These are phyloP conservation scores for Strongylocentrotus purpuratus DNA, from an alignment of 35 echinoderm and acorn worm species.

Conservation along the genomic window DNA sequence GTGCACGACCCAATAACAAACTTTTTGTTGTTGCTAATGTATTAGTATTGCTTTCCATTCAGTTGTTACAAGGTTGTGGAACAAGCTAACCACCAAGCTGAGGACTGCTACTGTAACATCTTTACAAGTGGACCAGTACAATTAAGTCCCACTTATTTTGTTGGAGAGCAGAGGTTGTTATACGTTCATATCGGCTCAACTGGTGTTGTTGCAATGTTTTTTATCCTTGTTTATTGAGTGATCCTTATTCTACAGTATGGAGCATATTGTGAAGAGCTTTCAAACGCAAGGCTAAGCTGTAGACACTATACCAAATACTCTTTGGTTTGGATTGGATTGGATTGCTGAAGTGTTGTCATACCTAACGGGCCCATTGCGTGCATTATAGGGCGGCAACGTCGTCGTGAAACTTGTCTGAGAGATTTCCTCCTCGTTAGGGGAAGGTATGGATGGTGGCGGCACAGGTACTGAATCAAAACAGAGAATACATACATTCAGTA, in stretches of 20 bases:
- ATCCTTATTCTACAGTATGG: neutral
- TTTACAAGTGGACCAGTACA: no score
- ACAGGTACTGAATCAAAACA: slow-evolving; percentile 1
- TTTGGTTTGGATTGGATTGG: no score
- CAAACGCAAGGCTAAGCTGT: no score
- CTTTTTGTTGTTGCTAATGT: no score
- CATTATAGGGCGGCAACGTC: neutral
- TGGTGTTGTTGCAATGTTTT: neutral
- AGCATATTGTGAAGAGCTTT: neutral
- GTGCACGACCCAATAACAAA: no score
- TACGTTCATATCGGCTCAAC: neutral
- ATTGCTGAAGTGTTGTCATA: neutral
- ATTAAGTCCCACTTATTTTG: no score
- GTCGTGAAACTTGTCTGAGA: neutral
- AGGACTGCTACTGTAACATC: no score
- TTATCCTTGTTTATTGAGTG: neutral
- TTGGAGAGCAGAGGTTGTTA: no score
- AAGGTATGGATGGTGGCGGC: neutral
- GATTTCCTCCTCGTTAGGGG: neutral
- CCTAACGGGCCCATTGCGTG: slow-evolving; percentile 25
- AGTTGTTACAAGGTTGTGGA: no score
- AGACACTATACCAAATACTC: no score
- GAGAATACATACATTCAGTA: neutral
- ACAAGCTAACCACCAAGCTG: no score
- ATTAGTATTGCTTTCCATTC: no score